Evolutionary conservation across 2,113 vertebrate species (phyloP), one percentile per base, ranked within the genome.

Genomic region (Acanthisitta chloris): DNA sequence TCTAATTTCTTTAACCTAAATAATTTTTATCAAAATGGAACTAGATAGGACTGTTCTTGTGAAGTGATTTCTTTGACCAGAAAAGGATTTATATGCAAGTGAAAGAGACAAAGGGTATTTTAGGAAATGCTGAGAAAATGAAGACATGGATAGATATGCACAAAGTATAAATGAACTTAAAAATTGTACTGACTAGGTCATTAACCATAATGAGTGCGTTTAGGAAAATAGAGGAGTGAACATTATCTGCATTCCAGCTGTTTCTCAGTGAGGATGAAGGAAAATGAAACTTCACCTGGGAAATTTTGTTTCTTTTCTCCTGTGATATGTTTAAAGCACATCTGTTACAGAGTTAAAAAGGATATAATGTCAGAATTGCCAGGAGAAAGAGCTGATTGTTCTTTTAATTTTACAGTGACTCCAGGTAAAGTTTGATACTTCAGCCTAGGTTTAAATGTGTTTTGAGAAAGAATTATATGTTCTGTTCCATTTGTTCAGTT

Each of bases 331-430:
- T 91, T 74, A 54, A 87, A 81, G 34, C 28, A 59, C 65, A 81
- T 74, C 59, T 91, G 48, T 84, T 94, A 78, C 29, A 24, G 62
- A 69, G 38, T 74, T 78, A 3, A 83, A 88, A 86, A 81, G 28
- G 12, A 51, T 81, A 19, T 80, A 83, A 48, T 81, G 61, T 91
- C 84, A 91, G 46, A 89, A 86, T 66, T 91, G 42, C 72, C 59
- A 86, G 19, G 14, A 73, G 72, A 84, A 86, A 84, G 33, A 91
- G 74, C 38, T 64, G 51, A 36, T 73, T 91, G 62, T 80, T 81
- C n/a, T 94, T 94, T 88, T 86, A 86, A 86, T 86, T 95, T 84
- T 70, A 77, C 29, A 62, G 33, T 66, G 72, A 31, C 72, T 89
- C 46, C 64, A 86, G 59, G 69, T 91, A 42, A 86, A 77, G 8